A percentile compares a stretch with the other conserved stretches of the same genome.
phyloP scores from a whole-genome alignment of 2,113 vertebrate species.

The Sander lucioperca region DNA sequence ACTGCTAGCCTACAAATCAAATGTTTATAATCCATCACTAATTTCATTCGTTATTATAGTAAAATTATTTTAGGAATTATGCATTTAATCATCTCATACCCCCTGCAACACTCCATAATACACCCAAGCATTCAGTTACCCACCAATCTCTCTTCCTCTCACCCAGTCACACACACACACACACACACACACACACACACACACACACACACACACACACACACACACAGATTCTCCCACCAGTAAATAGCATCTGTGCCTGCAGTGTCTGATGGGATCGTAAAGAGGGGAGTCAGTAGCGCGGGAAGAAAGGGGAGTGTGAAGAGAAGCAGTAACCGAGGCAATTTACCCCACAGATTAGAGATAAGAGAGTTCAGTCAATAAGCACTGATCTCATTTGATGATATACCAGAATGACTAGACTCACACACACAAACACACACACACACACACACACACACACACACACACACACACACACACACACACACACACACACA shows the following conservation, averaged over 20 bases:
- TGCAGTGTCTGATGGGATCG: slow-evolving; percentile 76
- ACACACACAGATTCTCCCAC: slow-evolving; percentile 42
- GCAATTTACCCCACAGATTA: slow-evolving; percentile 84
- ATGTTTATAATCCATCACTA: too few relatives aligned
- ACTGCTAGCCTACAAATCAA: too few relatives aligned
- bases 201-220: slow-evolving; percentile 36
- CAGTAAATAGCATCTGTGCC: slow-evolving; percentile 77
- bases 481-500: too few relatives aligned
- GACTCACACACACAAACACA: slow-evolving; percentile 9
- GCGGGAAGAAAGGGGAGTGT: slow-evolving; percentile 57
- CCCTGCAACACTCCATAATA: slow-evolving; percentile 20
- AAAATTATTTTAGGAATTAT: too few relatives aligned
- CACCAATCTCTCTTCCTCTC: slow-evolving; percentile 7
- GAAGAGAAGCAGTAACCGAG: slow-evolving; percentile 74
- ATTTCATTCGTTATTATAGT: too few relatives aligned
- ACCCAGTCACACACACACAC: slow-evolving; percentile 11
- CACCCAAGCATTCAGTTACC: slow-evolving; percentile 15
- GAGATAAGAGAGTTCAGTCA: slow-evolving; percentile 85
- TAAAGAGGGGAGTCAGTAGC: slow-evolving; percentile 75
- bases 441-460: slow-evolving; percentile 25
- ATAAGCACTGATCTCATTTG: slow-evolving; percentile 86
- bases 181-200: slow-evolving; percentile 29
- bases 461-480: slow-evolving; percentile 20
- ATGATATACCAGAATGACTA: slow-evolving; percentile 78
- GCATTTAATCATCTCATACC: too few relatives aligned